These are phyloP conservation scores for Epinephelus awoara DNA, from an alignment of 2,797 vertebrate species.

Conservation along the genomic window DNA sequence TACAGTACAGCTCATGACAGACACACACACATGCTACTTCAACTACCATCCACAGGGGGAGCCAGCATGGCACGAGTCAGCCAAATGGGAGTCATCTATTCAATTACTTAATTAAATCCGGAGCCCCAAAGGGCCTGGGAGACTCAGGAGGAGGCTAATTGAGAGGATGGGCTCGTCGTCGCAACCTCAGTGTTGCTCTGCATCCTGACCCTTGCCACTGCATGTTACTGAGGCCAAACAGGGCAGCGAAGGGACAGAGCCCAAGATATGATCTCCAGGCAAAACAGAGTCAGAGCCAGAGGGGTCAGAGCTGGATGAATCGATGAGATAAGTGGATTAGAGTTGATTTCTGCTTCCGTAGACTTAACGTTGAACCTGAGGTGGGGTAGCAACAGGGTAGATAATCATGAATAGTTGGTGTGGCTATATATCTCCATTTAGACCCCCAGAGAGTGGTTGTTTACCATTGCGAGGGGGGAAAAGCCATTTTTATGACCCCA, in stretches of 20 bases:
- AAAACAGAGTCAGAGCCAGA: conserved; percentile 31
- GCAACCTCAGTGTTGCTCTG: conserved; percentile 40
- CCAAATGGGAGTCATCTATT: conserved; percentile 70
- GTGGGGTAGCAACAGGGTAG: conserved; percentile 25
- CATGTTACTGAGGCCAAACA: conserved; percentile 42
- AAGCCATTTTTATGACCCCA: conserved; percentile 44
- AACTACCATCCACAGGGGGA: conserved; percentile 46
- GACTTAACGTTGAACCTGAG: conserved; percentile 56
- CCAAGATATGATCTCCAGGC: conserved; percentile 61
- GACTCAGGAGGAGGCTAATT: conserved; percentile 61
- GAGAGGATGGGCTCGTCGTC: conserved; percentile 55
- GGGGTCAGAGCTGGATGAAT: conserved; percentile 62
- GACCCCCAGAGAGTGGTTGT: conserved; percentile 32
- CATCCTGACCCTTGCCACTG: conserved; percentile 59
- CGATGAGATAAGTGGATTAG: conserved; percentile 68
- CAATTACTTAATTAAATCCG: conserved; percentile 76
- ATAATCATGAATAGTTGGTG: conserved; percentile 17
- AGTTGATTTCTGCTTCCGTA: conserved; percentile 49
- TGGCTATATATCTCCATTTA: conserved; percentile 40
- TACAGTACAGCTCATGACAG: background rate
- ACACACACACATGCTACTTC: conserved; percentile 28
- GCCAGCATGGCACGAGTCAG: conserved; percentile 30
- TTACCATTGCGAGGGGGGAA: conserved; percentile 32
- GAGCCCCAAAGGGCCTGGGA: conserved; percentile 38
- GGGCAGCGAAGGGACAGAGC: conserved; percentile 22